A percentile compares a stretch with the other conserved stretches of the same genome.
Conservation (phyloP, 2,888 invertebrate genomes). For the Thymelicus acteon region DNA sequence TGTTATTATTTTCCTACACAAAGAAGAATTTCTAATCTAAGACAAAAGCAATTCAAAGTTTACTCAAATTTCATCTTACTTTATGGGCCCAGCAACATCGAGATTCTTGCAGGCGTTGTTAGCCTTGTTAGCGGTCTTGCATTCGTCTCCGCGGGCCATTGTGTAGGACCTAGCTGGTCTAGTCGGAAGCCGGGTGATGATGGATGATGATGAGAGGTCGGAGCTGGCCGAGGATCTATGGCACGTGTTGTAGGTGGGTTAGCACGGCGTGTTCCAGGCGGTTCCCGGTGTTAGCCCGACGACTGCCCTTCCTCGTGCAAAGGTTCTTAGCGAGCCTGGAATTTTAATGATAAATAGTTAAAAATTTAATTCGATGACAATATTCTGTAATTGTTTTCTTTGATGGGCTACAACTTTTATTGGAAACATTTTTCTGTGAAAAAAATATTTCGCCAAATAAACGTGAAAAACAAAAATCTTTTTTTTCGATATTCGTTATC, state of each 20-base stretch:
- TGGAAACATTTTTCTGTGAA: too few relatives aligned
- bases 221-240: slow-evolving; percentile 81
- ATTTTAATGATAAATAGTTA: slow-evolving; percentile 44
- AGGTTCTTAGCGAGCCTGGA: slow-evolving; percentile 93
- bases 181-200: slow-evolving; percentile 54
- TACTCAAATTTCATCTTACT: slow-evolving; percentile 58
- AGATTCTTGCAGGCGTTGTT: slow-evolving; percentile 74
- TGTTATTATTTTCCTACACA: too few relatives aligned
- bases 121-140: slow-evolving; percentile 74
- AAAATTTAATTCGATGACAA: too few relatives aligned
- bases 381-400: too few relatives aligned
- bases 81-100: slow-evolving; percentile 68
- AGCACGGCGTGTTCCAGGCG: slow-evolving; percentile 93
- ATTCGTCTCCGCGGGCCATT: slow-evolving; percentile 83
- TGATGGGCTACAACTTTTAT: too few relatives aligned
- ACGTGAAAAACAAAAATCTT: too few relatives aligned
- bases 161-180: slow-evolving; percentile 44
- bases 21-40: too few relatives aligned
- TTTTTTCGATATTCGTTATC: too few relatives aligned
- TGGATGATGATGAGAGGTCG: slow-evolving; percentile 59
- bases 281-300: slow-evolving; percentile 94
- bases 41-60: too few relatives aligned
- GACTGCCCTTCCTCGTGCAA: slow-evolving; percentile 92
- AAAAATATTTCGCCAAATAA: too few relatives aligned
- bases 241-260: slow-evolving; percentile 93